Conservation (phyloP, 2,113 vertebrate species). For the Leucosticte australis region DNA sequence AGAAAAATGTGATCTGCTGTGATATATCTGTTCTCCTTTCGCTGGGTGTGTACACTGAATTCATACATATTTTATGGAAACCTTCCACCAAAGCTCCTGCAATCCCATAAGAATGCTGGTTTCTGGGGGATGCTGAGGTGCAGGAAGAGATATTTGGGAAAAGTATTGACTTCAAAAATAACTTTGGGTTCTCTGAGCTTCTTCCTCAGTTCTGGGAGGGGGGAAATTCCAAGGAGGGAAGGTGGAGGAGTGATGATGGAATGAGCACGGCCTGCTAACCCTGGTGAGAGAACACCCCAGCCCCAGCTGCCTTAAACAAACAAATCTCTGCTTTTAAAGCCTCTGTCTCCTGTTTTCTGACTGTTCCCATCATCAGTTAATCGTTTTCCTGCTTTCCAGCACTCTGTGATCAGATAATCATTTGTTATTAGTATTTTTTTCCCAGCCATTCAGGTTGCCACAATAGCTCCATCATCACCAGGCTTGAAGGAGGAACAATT, state of each 20-base stretch:
- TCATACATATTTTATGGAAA: conserved; percentile 55
- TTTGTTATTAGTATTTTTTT: neutral
- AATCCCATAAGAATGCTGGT: neutral
- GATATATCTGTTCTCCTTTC: conserved; percentile 13
- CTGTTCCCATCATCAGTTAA: neutral
- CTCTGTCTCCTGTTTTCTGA: neutral
- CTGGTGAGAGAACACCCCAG: neutral
- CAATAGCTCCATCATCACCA: neutral
- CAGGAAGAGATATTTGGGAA: neutral
- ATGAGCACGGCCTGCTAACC: neutral
- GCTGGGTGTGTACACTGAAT: neutral
- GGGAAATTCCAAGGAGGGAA: neutral
- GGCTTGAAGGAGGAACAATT: conserved; percentile 18
- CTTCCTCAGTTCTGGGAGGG: neutral
- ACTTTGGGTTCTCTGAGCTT: neutral
- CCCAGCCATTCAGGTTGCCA: neutral
- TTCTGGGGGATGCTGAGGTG: neutral
- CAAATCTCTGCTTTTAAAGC: neutral
- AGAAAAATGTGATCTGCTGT: conserved; percentile 16
- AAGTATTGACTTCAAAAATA: neutral
- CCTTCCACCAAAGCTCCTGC: conserved; percentile 13
- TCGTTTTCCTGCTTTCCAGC: neutral
- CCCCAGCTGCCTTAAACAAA: neutral
- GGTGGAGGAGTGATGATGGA: neutral
- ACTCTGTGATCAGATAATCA: neutral